Evolutionary conservation across 1,140 invertebrate genomes (phyloP).

Genomic region (Rhopalosiphum padi): DNA sequence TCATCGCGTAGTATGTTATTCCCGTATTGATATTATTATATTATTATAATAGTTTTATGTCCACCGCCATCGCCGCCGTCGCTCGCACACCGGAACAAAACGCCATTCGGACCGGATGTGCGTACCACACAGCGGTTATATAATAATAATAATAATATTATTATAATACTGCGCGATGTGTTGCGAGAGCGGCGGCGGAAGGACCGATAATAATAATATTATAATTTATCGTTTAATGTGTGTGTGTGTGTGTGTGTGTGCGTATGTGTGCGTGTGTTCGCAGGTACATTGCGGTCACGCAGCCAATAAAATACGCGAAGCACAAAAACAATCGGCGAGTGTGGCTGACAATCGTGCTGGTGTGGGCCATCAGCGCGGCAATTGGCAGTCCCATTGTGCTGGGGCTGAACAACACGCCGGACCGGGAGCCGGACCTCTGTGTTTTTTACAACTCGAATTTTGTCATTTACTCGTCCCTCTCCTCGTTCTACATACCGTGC

Average conservation of each 20-base stretch:
- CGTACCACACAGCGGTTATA: not conserved
- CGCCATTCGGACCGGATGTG: not conserved
- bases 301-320: conserved; percentile 98
- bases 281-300: conserved; percentile 98
- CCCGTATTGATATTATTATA: too few relatives aligned
- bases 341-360: conserved; percentile 92
- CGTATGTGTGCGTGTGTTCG: conserved; percentile 60
- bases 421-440: conserved; percentile 80
- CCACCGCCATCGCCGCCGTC: too few relatives aligned
- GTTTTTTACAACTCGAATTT: conserved; percentile 98
- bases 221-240: not conserved
- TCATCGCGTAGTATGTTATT: not conserved
- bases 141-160: not conserved
- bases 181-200: not conserved
- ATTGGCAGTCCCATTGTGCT: conserved; percentile 98
- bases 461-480: conserved; percentile 96
- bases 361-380: conserved; percentile 94
- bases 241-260: too few relatives aligned
- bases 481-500: conserved; percentile 99
- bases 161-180: not conserved
- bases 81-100: not conserved
- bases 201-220: not conserved
- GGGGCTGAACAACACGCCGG: conserved; percentile 89
- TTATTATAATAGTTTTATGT: too few relatives aligned
- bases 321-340: conserved; percentile 96